Base-by-base conservation (phyloP, 37 sponge, comb jelly and placozoan genomes). In the Halichondria panicea region DNA sequence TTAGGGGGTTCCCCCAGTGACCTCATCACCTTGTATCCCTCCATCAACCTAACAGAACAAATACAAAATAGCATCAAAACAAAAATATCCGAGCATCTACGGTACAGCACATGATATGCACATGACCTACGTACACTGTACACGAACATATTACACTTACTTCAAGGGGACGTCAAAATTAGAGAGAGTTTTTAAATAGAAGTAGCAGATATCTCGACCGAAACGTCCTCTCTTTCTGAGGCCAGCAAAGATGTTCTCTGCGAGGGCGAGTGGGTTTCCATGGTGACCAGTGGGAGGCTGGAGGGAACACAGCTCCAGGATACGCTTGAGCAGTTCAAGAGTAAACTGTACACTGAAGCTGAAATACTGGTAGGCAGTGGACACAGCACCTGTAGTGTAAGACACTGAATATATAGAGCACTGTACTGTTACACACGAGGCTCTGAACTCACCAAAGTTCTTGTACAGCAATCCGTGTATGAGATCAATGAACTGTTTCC, bases 381-480 rank as follows among this genome's bases (percentile, higher is more conserved):
- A n/a, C n/a, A n/a, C n/a, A n/a, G n/a, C n/a, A n/a, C n/a, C n/a
- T n/a, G n/a, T n/a, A n/a, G n/a, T n/a, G n/a, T n/a, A n/a, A n/a
- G n/a, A n/a, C n/a, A n/a, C n/a, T n/a, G n/a, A n/a, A n/a, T n/a
- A n/a, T n/a, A n/a, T n/a, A n/a, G n/a, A n/a, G n/a, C n/a, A n/a
- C n/a, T n/a, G n/a, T n/a, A n/a, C n/a, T n/a, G n/a, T n/a, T n/a
- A n/a, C n/a, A n/a, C n/a, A n/a, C n/a, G n/a, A n/a, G n/a, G n/a
- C n/a, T n/a, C n/a, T n/a, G n/a, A n/a, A 59, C 64, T 63, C 36
- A 77, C 78, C 55, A 45, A 63, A 54, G 41, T 48, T 53, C 57
- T 6, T 77, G 38, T 66, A 39, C 24, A 66, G 28, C 5, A 77
- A 42, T 25, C 18, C 28, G 2, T 66, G 41, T 27, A 77, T 64